phyloP scores from a whole-genome alignment of 2,888 invertebrate species.

The Acanthosepion lycidas region DNA sequence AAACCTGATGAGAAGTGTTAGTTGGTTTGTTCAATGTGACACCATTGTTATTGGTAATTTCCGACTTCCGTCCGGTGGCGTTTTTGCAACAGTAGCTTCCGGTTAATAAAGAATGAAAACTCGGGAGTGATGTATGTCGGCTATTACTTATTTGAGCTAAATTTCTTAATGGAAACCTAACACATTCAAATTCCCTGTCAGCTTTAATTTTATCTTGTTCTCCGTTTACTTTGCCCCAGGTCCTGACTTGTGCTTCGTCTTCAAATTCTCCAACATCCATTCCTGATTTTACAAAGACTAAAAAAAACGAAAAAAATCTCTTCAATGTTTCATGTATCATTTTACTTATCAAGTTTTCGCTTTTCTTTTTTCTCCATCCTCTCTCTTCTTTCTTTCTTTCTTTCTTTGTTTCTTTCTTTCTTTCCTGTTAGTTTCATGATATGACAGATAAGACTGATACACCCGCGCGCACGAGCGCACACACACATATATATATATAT shows the following conservation, averaged over 20 bases:
- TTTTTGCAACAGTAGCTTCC: background rate
- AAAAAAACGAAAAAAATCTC: too few species aligned
- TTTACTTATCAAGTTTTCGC: too few species aligned
- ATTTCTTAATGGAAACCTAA: slow-evolving; percentile 21
- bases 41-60: slow-evolving; percentile 3
- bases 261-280: too few species aligned
- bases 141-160: background rate
- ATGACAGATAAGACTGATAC: too few species aligned
- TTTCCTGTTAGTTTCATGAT: too few species aligned
- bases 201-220: slow-evolving; percentile 6
- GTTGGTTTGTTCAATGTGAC: background rate
- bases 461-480: too few species aligned
- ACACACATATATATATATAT: too few species aligned
- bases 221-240: background rate
- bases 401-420: too few species aligned
- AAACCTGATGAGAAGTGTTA: background rate
- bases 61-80: slow-evolving; percentile 33
- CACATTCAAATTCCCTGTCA: background rate
- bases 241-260: background rate
- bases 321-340: too few species aligned
- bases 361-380: too few species aligned
- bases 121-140: background rate
- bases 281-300: too few species aligned
- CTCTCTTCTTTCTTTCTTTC: too few species aligned
- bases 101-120: background rate